Evolutionary conservation across 2,888 invertebrate genomes (phyloP), one percentile per base, ranked within the genome.

Genomic region (Eudemis profundana): DNA sequence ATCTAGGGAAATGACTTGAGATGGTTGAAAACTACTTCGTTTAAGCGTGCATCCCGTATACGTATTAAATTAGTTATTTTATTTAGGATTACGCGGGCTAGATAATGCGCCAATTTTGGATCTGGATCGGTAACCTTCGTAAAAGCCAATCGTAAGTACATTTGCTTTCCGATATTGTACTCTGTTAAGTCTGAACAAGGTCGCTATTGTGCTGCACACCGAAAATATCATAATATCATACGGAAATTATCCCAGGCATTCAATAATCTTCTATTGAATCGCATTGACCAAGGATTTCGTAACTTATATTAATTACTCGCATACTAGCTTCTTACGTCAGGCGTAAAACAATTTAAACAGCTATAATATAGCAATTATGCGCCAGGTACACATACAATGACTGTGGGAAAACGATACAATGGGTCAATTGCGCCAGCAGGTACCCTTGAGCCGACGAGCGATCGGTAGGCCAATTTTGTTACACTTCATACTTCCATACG

Each of bases 341-440:
- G 29, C 51, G 50, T 36, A n/a, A 49, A 60, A 49, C 59, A 38
- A 49, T 60, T 49, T 60, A 38, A 49, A 23, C 59, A 49, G 49
- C 40, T 54, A 49, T 60, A 60, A 59, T 60, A 60, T 49, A 17
- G 59, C 49, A 60, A 60, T 47, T 60, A 60, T 42, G 10, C 33
- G 10, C 12, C 21, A 46, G 47, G 17, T 56, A 27, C 29, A 29
- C 19, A 36, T 27, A 38, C 33, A 27, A 27, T 33, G 33, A n/a
- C 47, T 21, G 59, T 60, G 59, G 38, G 59, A 60, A 60, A 47
- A 27, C 1, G 0, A 15, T 60, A 60, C 59, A 60, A 60, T 60
- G 27, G 38, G 23, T 23, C 36, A 3, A 17, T 60, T 60, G 23
- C 59, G 38, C 47, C 38, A 60, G 36, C 8, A 36, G 15, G 17